Evolutionary conservation across 2,888 invertebrate genomes (phyloP).

Genomic region (Hetaerina titia): DNA sequence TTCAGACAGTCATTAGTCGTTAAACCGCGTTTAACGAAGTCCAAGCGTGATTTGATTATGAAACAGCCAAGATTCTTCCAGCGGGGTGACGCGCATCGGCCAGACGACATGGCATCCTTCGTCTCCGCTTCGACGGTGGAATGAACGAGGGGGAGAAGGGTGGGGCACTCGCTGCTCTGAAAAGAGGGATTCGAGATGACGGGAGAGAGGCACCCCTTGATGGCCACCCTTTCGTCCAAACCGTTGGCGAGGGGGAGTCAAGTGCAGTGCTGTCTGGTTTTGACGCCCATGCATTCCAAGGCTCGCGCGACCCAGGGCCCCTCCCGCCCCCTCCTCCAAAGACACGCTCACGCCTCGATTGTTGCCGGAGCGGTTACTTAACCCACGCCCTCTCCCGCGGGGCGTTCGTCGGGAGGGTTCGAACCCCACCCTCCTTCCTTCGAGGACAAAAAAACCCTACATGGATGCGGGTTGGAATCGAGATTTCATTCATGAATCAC

Average conservation of each 20-base stretch:
- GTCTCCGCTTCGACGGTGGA: not conserved
- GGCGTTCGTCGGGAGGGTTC: not conserved
- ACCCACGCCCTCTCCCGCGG: slow-evolving; percentile 13
- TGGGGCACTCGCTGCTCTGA: not conserved
- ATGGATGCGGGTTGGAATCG: not conserved
- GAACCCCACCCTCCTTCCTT: not conserved
- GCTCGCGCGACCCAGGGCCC: not conserved
- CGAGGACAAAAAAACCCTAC: not conserved
- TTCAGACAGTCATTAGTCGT: too few species aligned
- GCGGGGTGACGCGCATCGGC: too few species aligned
- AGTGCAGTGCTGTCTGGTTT: not conserved
- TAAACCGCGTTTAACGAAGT: too few species aligned
- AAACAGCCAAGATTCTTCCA: too few species aligned
- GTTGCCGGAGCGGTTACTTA: not conserved
- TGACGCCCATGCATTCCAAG: not conserved
- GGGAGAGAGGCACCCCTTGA: not conserved
- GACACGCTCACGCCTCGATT: slow-evolving; percentile 19
- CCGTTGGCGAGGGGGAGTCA: not conserved
- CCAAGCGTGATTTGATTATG: too few species aligned
- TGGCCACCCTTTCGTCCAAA: not conserved
- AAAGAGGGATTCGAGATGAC: not conserved
- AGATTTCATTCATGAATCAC: slow-evolving; percentile 31
- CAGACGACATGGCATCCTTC: too few species aligned
- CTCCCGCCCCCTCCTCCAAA: not conserved
- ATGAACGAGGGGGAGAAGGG: not conserved